Evolutionary conservation across 2,797 vertebrate genomes (phyloP).

Genomic region (Rhinichthys osculus): DNA sequence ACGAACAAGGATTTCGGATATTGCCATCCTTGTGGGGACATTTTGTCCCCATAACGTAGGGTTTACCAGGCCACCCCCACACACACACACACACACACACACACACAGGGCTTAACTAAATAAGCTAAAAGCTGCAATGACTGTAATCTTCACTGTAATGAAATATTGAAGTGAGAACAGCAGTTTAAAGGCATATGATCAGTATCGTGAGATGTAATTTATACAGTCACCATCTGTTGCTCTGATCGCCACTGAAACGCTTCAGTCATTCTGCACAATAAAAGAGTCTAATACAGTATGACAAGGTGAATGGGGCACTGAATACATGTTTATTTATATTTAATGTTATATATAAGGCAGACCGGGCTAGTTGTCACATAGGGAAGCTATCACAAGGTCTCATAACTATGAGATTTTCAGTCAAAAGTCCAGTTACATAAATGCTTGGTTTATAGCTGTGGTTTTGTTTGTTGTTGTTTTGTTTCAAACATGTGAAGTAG

Average conservation of each 20-base stretch:
- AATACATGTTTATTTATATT: constrained; percentile 4
- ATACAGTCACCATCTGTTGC: constrained; percentile 25
- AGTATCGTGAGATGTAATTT: background rate
- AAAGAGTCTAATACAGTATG: background rate
- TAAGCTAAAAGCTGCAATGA: constrained; percentile 13
- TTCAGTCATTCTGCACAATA: background rate
- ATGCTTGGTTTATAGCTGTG: background rate
- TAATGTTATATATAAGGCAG: background rate
- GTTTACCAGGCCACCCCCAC: too few species aligned
- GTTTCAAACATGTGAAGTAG: background rate
- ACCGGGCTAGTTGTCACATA: background rate
- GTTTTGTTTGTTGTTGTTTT: background rate
- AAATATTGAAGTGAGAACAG: background rate
- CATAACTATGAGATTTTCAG: background rate
- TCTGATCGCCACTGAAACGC: background rate
- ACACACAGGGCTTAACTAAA: background rate
- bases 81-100: background rate
- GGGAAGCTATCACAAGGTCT: background rate
- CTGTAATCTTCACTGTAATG: background rate
- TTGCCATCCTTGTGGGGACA: too few species aligned
- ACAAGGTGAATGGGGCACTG: background rate
- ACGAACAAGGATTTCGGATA: too few species aligned
- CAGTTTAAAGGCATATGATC: background rate
- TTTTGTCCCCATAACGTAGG: too few species aligned
- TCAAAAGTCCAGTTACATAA: background rate